Evolutionary conservation across 1,140 invertebrate species (phyloP).

Genomic region (Branchinecta lindahli): DNA sequence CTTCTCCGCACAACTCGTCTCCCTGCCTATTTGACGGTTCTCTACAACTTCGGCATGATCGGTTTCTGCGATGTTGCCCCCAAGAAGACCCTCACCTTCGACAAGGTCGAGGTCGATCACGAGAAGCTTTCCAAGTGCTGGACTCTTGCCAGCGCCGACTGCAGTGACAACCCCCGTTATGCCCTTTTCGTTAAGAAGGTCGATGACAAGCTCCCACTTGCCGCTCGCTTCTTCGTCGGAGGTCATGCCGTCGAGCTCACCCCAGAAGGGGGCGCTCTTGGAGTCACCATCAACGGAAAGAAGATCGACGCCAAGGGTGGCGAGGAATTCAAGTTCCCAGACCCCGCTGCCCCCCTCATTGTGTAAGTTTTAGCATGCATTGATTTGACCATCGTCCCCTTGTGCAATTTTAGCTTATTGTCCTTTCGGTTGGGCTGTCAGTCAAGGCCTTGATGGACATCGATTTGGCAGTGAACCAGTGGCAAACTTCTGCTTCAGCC

Average conservation of each 20-base stretch:
- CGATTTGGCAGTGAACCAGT: too few relatives aligned
- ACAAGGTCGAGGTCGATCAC: constrained; percentile 21
- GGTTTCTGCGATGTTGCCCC: constrained; percentile 20
- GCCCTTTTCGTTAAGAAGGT: constrained; percentile 22
- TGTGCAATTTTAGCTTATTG: not conserved
- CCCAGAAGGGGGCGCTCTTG: constrained; percentile 14
- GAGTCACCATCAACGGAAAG: constrained; percentile 21
- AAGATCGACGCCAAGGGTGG: constrained; percentile 14
- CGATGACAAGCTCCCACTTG: constrained; percentile 15
- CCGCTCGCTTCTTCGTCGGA: constrained; percentile 21
- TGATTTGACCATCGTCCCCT: not conserved
- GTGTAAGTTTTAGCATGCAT: constrained; percentile 17
- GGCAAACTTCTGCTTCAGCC: too few relatives aligned
- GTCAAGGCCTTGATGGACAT: too few relatives aligned
- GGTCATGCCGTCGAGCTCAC: constrained; percentile 21
- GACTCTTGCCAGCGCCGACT: constrained; percentile 22
- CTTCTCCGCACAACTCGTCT: constrained; percentile 18
- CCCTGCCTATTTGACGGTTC: constrained; percentile 13
- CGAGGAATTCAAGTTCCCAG: constrained; percentile 16
- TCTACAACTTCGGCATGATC: constrained; percentile 17
- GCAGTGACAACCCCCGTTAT: constrained; percentile 19
- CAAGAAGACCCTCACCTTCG: constrained; percentile 19
- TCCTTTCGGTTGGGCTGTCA: too few relatives aligned
- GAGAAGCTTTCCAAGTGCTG: constrained; percentile 20
- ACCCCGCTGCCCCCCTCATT: constrained; percentile 12